phyloP scores from a whole-genome alignment of 2,888 invertebrate genomes.

The Drosophila atroscutellata region DNA sequence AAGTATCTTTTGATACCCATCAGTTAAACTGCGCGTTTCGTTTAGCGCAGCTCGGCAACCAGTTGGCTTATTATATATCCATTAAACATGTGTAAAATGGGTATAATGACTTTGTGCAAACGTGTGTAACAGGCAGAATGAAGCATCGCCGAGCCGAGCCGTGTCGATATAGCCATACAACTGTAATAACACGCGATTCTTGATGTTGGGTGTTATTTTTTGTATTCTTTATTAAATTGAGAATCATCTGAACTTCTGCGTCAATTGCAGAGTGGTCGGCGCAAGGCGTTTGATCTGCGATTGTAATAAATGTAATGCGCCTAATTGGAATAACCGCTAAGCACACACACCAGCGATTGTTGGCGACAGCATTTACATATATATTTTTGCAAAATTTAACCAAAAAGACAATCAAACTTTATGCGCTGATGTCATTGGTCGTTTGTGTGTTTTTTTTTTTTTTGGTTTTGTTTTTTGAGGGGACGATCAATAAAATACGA shows the following conservation, averaged over 20 bases:
- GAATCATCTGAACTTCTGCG: conserved; percentile 15
- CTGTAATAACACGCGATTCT: too few relatives aligned
- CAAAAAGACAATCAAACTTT: conserved; percentile 18
- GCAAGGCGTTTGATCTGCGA: conserved; percentile 28
- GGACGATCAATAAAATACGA: conserved; percentile 1
- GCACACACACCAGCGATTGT: neutral
- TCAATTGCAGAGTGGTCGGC: conserved; percentile 31
- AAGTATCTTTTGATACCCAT: neutral
- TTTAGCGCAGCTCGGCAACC: neutral
- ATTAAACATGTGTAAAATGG: neutral
- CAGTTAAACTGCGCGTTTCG: conserved; percentile 6
- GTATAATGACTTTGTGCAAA: neutral
- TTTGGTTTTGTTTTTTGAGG: neutral
- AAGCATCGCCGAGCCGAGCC: neutral
- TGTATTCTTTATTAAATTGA: neutral
- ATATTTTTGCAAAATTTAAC: neutral
- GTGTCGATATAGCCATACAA: neutral
- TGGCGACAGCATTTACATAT: conserved; percentile 26
- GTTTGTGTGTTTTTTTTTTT: neutral
- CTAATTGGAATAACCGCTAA: conserved; percentile 11
- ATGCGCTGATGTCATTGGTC: conserved; percentile 49
- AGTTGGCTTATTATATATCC: neutral
- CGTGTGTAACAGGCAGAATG: neutral
- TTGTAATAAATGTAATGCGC: conserved; percentile 4
- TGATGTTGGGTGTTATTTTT: neutral